A percentile compares a stretch with the other conserved stretches of the same genome.
phyloP scores from a whole-genome alignment of 2,113 vertebrate species.

The Megaptera novaeangliae region DNA sequence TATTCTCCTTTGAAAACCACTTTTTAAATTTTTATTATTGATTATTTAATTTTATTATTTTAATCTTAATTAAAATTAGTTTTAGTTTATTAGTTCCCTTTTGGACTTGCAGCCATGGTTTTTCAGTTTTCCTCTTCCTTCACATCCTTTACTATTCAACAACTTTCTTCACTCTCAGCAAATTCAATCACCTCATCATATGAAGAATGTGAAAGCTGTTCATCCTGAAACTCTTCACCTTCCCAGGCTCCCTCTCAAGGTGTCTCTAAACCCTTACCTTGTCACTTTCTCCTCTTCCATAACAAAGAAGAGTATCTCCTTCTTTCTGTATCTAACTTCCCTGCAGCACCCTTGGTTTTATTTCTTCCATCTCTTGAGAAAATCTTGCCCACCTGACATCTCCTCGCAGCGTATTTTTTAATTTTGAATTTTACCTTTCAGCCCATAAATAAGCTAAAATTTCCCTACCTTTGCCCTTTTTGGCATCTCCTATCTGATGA shows the following conservation, averaged over 20 bases:
- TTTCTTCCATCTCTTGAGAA: not conserved
- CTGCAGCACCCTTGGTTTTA: not conserved
- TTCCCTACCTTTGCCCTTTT: not conserved
- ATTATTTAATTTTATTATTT: not conserved
- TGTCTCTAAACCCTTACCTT: not conserved
- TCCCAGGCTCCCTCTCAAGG: not conserved
- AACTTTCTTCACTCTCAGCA: not conserved
- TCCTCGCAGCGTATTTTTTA: not conserved
- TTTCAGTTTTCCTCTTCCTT: not conserved
- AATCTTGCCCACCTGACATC: not conserved
- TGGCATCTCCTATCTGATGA: not conserved
- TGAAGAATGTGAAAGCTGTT: not conserved
- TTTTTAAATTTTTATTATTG: not conserved
- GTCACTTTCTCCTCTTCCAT: not conserved
- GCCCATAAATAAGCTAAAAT: not conserved
- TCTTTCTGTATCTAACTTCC: not conserved
- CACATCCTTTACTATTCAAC: not conserved
- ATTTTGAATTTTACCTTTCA: not conserved
- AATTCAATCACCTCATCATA: not conserved
- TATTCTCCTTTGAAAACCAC: not conserved
- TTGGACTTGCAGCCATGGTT: not conserved
- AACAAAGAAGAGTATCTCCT: not conserved
- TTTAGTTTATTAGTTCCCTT: not conserved
- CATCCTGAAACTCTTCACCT: not conserved
- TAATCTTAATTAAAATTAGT: not conserved